Evolutionary conservation across 2,888 invertebrate genomes (phyloP).

Genomic region (Stegana nigrithorax): DNA sequence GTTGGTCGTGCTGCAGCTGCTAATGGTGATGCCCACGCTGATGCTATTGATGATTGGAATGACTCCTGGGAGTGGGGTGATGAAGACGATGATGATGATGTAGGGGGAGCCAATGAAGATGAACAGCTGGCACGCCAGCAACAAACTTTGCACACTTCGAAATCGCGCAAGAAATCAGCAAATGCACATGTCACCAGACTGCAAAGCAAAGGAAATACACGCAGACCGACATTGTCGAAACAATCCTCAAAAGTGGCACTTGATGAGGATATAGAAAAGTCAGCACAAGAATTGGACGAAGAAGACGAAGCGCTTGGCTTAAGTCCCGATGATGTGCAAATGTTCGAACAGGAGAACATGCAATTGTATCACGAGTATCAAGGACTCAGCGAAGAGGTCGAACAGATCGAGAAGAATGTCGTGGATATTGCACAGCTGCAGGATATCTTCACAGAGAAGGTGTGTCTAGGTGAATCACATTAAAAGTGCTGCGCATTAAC

Average conservation of each 20-base stretch:
- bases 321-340: slow-evolving; percentile 88
- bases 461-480: too few relatives aligned
- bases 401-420: slow-evolving; percentile 90
- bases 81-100: slow-evolving; percentile 12
- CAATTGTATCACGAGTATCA: slow-evolving; percentile 88
- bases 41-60: slow-evolving; percentile 39
- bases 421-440: slow-evolving; percentile 95
- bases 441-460: slow-evolving; percentile 95
- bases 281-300: slow-evolving; percentile 57
- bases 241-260: slow-evolving; percentile 58
- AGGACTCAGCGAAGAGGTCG: slow-evolving; percentile 89
- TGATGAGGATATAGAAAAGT: slow-evolving; percentile 64
- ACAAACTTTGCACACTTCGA: slow-evolving; percentile 34
- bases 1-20: not conserved
- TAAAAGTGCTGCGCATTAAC: too few relatives aligned
- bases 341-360: slow-evolving; percentile 93
- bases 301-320: slow-evolving; percentile 69
- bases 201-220: not conserved
- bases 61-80: slow-evolving; percentile 37
- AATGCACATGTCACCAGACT: not conserved
- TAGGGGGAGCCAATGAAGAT: not conserved
- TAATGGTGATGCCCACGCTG: slow-evolving; percentile 18
- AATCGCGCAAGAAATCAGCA: not conserved
- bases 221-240: not conserved
- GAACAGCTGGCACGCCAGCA: not conserved